Evolutionary conservation across 2,888 invertebrate genomes (phyloP), one percentile per base, ranked within the genome.

Genomic region (Tinea pellionella): DNA sequence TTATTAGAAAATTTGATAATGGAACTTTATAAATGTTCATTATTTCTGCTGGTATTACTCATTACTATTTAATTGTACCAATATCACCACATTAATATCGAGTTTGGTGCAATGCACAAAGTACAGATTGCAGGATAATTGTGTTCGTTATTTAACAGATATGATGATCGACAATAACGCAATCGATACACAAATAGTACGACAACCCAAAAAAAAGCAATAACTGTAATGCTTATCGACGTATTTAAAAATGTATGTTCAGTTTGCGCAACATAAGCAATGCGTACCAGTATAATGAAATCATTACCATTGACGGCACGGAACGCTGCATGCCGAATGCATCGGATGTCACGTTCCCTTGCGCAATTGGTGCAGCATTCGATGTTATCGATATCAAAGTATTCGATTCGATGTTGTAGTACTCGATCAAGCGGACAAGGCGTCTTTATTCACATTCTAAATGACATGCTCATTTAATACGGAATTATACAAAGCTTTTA

Each of bases 331-430:
- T 63, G 64, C 67, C 65, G 68, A 69, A 69, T 69, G 69, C 72
- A 68, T 68, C 64, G 67, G 69, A 69, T 71, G 71, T 72, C 71
- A 70, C 68, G 72, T 69, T 64, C 64, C 66, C 76, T 57, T 77
- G 71, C 73, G 75, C 75, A 80, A 79, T 76, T 71, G 73, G 32
- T 73, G 74, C 77, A 75, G 71, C 71, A 72, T 64, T 65, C 69
- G 76, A 76, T 78, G 66, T 64, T 68, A 73, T 75, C 72, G 65
- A 63, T 57, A 30, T 55, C 47, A 47, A 47, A 47, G 47, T 47
- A 47, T 16, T 47, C 47, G 47, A 47, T 15, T 75, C 71, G 65
- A 63, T 60, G 63, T 64, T 63, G 65, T 63, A 66, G 64, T 60
- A 63, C 53, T 64, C 53, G 53, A 53, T 53, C 53, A 53, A 53